Base-by-base conservation (phyloP, 2,888 invertebrate genomes). In the Acanthopleura granulata region DNA sequence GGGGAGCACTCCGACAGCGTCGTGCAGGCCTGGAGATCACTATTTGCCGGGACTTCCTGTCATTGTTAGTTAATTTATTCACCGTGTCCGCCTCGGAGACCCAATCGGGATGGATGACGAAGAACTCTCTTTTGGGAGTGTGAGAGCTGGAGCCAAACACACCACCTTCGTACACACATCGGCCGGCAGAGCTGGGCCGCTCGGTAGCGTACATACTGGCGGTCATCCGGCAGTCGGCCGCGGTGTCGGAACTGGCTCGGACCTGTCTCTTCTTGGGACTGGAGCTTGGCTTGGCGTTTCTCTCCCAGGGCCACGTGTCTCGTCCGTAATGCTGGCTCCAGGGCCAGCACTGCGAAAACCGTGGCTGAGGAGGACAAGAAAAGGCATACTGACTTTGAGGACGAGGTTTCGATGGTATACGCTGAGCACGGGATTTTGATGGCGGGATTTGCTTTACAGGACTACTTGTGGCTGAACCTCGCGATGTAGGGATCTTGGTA, bases 51-150 rank as follows among this genome's bases (percentile, higher is more conserved):
- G 76, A 74, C 25, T 78, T 79, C 40, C 83, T 76, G 50, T 84
- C 81, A 50, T 82, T 82, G 50, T 86, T 73, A 16, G 6, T 71
- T 16, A 71, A 16, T 49, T 71, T 71, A 75, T 85, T 84, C 70
- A 87, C 84, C 1, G 85, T 81, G 80, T 87, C 80, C 22, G 83
- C 83, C 77, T 89, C 89, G 0, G 88, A 88, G 22, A 88, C 88
- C 89, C 89, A 89, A 76, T 89, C 89, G 0, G 89, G 89, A 73
- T 89, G 87, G 72, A 89, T 87, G 14, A 86, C 85, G 79, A 87
- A 89, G 78, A 83, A 87, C 57, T 87, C 86, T 69, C 82, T 77
- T 61, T 79, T 78, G 4, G 81, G 22, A 25, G 22, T 66, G 29
- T 66, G 79, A n/a, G 82, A 78, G 70, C 81, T 81, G 14, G 85